These are phyloP conservation scores for Dipodomys merriami DNA, from an alignment of 2,113 vertebrate genomes.

Conservation along the genomic window DNA sequence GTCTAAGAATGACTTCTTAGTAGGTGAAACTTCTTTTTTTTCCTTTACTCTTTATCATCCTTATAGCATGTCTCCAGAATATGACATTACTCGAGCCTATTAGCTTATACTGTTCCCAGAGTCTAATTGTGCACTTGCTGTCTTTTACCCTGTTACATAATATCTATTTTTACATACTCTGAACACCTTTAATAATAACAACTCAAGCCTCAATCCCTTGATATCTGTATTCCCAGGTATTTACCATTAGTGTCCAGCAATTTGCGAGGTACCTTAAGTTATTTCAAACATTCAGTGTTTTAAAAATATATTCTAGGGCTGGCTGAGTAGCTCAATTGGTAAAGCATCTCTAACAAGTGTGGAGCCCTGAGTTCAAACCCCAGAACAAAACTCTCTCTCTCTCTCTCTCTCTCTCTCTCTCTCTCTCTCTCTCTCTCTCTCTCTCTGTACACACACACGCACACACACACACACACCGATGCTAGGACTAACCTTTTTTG, in stretches of 20 bases:
- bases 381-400: no score
- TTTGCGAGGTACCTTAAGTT: neutral
- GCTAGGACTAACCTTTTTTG: no score
- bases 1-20: neutral
- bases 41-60: neutral
- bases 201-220: neutral
- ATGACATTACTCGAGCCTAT: neutral
- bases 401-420: no score
- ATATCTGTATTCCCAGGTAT: neutral
- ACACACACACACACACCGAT: no score
- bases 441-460: no score
- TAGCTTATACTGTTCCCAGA: neutral
- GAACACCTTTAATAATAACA: neutral
- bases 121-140: neutral
- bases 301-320: neutral
- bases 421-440: no score
- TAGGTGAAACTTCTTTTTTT: neutral
- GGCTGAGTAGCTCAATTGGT: no score
- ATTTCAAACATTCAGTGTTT: neutral
- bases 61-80: neutral
- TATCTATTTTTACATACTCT: neutral
- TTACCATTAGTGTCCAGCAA: neutral
- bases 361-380: no score
- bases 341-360: no score
- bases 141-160: slow-evolving; percentile 13